phyloP scores from a whole-genome alignment of 2,113 vertebrate genomes.

The Tamias sibiricus region DNA sequence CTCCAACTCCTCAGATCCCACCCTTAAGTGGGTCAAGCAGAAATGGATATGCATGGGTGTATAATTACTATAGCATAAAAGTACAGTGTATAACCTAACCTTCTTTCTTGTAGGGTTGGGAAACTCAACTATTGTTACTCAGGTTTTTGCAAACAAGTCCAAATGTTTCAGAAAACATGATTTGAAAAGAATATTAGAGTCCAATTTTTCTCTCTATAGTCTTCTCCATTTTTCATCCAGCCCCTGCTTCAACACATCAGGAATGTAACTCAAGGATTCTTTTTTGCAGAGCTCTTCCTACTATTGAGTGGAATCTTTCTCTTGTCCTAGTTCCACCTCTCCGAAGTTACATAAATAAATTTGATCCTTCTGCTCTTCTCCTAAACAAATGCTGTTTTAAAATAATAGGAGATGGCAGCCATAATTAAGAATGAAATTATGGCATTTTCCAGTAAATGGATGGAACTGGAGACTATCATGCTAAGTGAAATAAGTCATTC shows the following conservation, averaged over 20 bases:
- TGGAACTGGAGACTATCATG: too few relatives aligned
- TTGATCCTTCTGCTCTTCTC: neutral
- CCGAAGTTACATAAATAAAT: neutral
- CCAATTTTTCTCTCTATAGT: neutral
- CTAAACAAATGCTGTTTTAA: neutral
- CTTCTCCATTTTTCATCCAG: constrained; percentile 2
- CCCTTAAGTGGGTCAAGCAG: neutral
- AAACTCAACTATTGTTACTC: neutral
- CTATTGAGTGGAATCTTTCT: neutral
- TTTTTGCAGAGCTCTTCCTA: neutral
- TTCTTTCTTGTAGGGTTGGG: neutral
- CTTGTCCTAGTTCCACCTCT: neutral
- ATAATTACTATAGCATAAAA: neutral
- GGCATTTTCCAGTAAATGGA: too few relatives aligned
- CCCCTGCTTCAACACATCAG: neutral
- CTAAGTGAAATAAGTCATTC: too few relatives aligned
- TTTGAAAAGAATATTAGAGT: neutral
- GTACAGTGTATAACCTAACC: neutral
- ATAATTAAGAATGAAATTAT: too few relatives aligned
- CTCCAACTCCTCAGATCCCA: too few relatives aligned
- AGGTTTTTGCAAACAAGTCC: neutral
- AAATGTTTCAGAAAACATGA: neutral
- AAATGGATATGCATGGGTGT: neutral
- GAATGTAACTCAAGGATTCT: neutral
- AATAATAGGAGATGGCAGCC: neutral